Evolutionary conservation across 2,113 vertebrate species (phyloP).

Genomic region (Nothoprocta perdicaria): DNA sequence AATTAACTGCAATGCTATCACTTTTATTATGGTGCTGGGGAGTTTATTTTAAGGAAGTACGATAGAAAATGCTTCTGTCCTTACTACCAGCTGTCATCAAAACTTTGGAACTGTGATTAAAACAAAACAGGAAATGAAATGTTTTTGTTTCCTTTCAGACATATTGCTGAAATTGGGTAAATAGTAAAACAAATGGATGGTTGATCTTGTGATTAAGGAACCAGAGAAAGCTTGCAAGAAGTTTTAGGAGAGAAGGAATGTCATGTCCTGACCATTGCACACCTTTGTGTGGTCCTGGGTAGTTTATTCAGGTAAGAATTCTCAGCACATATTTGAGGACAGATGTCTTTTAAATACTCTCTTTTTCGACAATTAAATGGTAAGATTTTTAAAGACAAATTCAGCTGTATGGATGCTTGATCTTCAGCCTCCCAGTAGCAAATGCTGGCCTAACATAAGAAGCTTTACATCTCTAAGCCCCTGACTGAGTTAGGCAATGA

Average conservation of each 20-base stretch:
- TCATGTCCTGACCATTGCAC: background rate
- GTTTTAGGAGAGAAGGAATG: background rate
- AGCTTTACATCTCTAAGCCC: slow-evolving; percentile 55
- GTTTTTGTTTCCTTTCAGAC: background rate
- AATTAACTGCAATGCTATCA: background rate
- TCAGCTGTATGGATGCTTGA: background rate
- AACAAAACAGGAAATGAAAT: background rate
- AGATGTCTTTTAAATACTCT: background rate
- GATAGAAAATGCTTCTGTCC: background rate
- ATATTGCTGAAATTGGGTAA: background rate
- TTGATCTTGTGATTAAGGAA: background rate
- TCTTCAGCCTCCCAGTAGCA: slow-evolving; percentile 14
- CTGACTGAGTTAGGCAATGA: slow-evolving; percentile 43
- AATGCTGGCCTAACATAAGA: slow-evolving; percentile 60
- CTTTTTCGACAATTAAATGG: background rate
- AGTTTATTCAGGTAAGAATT: background rate
- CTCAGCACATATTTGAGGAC: background rate
- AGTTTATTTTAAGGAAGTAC: background rate
- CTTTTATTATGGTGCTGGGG: background rate
- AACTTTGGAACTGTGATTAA: slow-evolving; percentile 6
- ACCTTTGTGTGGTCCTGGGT: background rate
- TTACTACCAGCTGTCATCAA: background rate
- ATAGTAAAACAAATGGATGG: background rate
- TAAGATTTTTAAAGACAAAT: background rate
- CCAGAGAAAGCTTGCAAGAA: background rate